phyloP scores from a whole-genome alignment of 2,888 invertebrate species.

The Philereme transversata region DNA sequence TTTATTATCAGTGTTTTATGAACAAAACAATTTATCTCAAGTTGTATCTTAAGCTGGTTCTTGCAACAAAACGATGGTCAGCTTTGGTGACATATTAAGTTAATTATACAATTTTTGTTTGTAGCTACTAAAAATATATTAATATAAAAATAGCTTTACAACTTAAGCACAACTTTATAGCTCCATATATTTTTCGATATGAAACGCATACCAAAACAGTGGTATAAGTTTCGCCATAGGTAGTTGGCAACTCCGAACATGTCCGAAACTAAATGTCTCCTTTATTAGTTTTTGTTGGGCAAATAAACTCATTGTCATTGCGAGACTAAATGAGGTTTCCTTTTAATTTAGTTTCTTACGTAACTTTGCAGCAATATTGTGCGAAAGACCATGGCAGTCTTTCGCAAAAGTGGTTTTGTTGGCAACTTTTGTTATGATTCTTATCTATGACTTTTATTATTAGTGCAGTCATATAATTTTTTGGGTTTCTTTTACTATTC shows the following conservation, averaged over 20 bases:
- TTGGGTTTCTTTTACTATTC: too few relatives aligned
- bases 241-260: conserved; percentile 48
- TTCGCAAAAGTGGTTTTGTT: conserved; percentile 25
- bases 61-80: background rate
- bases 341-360: conserved; percentile 47
- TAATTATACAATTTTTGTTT: too few relatives aligned
- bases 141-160: too few relatives aligned
- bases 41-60: conserved; percentile 23
- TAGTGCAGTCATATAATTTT: background rate
- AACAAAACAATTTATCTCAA: conserved; percentile 51
- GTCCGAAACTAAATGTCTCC: conserved; percentile 52
- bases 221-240: conserved; percentile 18
- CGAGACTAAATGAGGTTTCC: conserved; percentile 38
- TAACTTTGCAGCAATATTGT: conserved; percentile 36
- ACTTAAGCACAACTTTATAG: too few relatives aligned
- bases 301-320: conserved; percentile 54
- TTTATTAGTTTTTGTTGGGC: conserved; percentile 59
- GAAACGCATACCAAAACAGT: conserved; percentile 1
- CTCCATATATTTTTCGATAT: too few relatives aligned
- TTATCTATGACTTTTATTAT: background rate
- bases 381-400: too few relatives aligned
- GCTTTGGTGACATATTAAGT: background rate
- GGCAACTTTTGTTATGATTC: conserved; percentile 22
- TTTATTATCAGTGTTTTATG: conserved; percentile 64
- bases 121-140: too few relatives aligned